Evolutionary conservation across 2,797 vertebrate genomes (phyloP), one percentile per base, ranked within the genome.

Genomic region (Falco peregrinus): DNA sequence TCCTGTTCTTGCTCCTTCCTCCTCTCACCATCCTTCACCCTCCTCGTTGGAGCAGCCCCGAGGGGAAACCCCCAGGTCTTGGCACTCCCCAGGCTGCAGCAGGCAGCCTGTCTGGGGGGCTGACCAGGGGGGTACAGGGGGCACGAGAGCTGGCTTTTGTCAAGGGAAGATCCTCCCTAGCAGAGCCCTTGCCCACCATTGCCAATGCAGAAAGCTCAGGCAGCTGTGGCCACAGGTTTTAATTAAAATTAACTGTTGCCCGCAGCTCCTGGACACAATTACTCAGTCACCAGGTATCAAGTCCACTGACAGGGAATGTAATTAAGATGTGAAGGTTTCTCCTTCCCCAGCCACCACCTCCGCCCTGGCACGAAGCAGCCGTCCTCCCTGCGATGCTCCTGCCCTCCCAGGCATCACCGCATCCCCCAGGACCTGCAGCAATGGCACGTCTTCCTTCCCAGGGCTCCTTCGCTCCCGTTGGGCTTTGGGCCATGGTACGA

Each of bases 41-140:
- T 86, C 35, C 47, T 28, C 10, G 0, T 1, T 9, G 59, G 47
- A 54, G 65, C 64, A 37, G 25, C 31, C 16, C 14, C 0, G 1
- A 18, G 45, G 20, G 51, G 13, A 3, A 16, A 54, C 6, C 13
- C 16, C 21, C 8, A 3, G 22, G 4, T n/a, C 11, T 33, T 3
- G 51, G 64, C 24, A 20, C 37, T 41, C 31, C 4, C 19, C 50
- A 8, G 73, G 29, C 3, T 3, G 56, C 3, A 3, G 65, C 39
- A 59, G 24, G 24, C 68, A 41, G 43, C 33, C 10, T 4, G 39
- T 28, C 59, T 5, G 25, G 3, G 0, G 48, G 43, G n/a, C 20
- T 17, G 9, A 29, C 10, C 57, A 13, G 22, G 64, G 39, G 8
- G 67, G 8, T 41, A 5, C 0, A 4, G 33, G 2, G 26, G 48